phyloP scores from a whole-genome alignment of 2,113 vertebrate species.

The Bufo gargarizans region DNA sequence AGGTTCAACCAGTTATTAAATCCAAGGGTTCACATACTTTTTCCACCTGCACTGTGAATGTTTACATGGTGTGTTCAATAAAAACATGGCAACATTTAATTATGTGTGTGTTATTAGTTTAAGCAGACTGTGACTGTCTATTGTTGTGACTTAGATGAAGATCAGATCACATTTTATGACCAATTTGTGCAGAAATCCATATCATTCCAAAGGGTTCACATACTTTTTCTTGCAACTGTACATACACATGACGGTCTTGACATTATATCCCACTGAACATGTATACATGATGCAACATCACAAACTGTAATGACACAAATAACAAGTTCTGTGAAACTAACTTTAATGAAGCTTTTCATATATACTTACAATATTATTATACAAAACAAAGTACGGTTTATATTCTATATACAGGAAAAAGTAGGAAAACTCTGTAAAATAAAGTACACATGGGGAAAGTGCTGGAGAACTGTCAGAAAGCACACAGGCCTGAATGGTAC shows the following conservation, averaged over 20 bases:
- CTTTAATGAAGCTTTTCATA: constrained; percentile 70
- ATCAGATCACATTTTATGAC: too few relatives aligned
- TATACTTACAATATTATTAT: constrained; percentile 68
- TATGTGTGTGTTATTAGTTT: too few relatives aligned
- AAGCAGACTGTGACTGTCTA: too few relatives aligned
- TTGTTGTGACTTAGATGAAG: too few relatives aligned
- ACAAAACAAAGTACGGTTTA: constrained; percentile 72
- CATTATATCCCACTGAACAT: background rate
- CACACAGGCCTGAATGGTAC: background rate
- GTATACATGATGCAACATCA: background rate
- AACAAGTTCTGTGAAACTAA: constrained; percentile 55
- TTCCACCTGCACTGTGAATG: too few relatives aligned
- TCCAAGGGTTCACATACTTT: too few relatives aligned
- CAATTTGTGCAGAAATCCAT: too few relatives aligned
- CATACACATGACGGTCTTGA: background rate
- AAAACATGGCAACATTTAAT: too few relatives aligned
- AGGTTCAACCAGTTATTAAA: too few relatives aligned
- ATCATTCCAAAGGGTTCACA: too few relatives aligned
- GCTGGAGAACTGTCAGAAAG: constrained; percentile 4
- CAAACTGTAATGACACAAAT: background rate
- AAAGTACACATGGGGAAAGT: constrained; percentile 32
- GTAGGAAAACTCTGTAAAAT: constrained; percentile 37
- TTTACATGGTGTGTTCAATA: too few relatives aligned
- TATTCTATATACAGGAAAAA: constrained; percentile 71
- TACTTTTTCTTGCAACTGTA: too few relatives aligned